Evolutionary conservation across 2,113 vertebrate genomes (phyloP).

Genomic region (Rhipidura dahli): DNA sequence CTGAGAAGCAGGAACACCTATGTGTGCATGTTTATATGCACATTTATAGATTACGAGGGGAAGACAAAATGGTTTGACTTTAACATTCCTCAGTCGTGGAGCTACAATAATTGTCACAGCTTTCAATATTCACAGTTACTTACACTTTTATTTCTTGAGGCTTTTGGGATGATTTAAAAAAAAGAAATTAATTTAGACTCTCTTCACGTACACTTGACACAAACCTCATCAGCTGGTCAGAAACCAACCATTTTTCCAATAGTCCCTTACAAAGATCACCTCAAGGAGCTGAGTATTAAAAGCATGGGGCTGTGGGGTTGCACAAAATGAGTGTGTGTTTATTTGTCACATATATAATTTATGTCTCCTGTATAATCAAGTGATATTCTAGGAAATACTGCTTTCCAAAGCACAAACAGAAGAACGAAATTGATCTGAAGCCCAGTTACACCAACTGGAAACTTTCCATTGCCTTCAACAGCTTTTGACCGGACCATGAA

Average conservation of each 20-base stretch:
- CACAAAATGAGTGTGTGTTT: not conserved
- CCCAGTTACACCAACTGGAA: not conserved
- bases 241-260: not conserved
- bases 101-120: not conserved
- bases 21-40: not conserved
- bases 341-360: not conserved
- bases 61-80: not conserved
- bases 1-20: not conserved
- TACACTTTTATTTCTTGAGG: not conserved
- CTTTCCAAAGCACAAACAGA: not conserved
- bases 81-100: not conserved
- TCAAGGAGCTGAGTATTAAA: not conserved
- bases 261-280: not conserved
- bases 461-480: not conserved
- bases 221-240: not conserved
- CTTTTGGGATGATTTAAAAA: not conserved
- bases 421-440: not conserved
- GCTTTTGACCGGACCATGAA: not conserved
- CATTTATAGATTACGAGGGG: not conserved
- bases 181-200: not conserved
- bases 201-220: not conserved
- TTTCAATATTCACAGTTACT: not conserved
- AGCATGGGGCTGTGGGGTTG: not conserved
- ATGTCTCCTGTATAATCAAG: not conserved
- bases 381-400: not conserved